Evolutionary conservation across 2,797 vertebrate species (phyloP).

Genomic region (Catamblyrhynchus diadema): DNA sequence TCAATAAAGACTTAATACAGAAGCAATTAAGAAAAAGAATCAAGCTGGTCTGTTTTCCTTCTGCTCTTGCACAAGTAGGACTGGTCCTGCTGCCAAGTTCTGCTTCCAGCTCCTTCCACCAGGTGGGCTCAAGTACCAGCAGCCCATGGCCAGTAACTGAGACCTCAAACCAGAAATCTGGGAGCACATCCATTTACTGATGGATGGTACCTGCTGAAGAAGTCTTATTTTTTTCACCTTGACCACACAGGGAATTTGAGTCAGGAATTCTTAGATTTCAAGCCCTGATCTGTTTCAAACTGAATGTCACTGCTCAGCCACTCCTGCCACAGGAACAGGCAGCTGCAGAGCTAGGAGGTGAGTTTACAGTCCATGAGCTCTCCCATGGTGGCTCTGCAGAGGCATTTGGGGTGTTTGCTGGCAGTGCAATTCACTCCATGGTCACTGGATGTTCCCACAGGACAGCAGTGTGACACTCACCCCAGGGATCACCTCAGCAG

Average conservation of each 20-base stretch:
- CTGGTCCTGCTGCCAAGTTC: neutral
- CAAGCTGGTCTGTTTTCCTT: neutral
- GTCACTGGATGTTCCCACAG: rapidly evolving
- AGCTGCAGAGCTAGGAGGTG: rapidly evolving
- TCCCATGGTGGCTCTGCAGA: rapidly evolving
- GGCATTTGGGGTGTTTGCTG: neutral
- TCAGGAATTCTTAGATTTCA: neutral
- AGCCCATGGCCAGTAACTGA: neutral
- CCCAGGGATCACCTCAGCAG: neutral
- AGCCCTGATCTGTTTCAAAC: neutral
- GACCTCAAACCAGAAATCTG: neutral
- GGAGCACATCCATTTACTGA: neutral
- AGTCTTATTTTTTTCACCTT: neutral
- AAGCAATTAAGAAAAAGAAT: neutral
- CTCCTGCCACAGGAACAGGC: neutral
- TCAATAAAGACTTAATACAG: neutral
- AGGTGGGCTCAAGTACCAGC: neutral
- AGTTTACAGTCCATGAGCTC: neutral
- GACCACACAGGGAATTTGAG: neutral
- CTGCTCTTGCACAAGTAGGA: neutral
- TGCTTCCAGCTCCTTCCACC: neutral
- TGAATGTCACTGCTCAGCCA: neutral
- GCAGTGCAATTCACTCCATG: neutral
- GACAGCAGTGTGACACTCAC: neutral
- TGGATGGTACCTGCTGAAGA: neutral